Conservation (phyloP, 2,888 invertebrate species). For the Eristalis pertinax region DNA sequence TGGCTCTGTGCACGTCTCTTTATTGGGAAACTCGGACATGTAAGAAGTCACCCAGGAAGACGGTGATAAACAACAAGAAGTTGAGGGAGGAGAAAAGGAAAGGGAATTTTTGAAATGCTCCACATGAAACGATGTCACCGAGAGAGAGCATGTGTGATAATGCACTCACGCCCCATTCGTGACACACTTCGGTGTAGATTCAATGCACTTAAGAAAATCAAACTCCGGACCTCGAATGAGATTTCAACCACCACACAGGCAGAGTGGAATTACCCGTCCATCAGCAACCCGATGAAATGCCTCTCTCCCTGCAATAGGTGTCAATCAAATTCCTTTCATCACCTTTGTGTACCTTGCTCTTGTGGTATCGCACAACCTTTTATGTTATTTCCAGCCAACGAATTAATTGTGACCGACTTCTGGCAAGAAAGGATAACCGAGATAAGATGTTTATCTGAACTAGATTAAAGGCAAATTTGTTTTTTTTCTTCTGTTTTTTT, state of each 20-base stretch:
- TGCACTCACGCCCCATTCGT: slow-evolving; percentile 51
- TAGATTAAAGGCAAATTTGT: slow-evolving; percentile 72
- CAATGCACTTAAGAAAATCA: slow-evolving; percentile 23
- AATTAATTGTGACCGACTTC: slow-evolving; percentile 71
- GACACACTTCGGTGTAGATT: slow-evolving; percentile 50
- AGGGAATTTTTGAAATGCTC: slow-evolving; percentile 51
- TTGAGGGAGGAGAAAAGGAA: slow-evolving; percentile 20
- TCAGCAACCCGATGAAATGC: background rate
- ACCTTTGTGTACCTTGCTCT: slow-evolving; percentile 43
- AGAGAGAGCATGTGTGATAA: slow-evolving; percentile 16
- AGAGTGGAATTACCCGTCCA: slow-evolving; percentile 20
- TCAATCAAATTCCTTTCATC: slow-evolving; percentile 72
- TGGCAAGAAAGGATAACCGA: slow-evolving; percentile 71
- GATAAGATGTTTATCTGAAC: slow-evolving; percentile 73
- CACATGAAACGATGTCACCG: slow-evolving; percentile 36
- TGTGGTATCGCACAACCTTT: background rate
- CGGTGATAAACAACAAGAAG: background rate
- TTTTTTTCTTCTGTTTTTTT: slow-evolving; percentile 24
- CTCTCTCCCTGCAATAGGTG: slow-evolving; percentile 38
- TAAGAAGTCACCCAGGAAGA: slow-evolving; percentile 11
- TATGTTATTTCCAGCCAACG: slow-evolving; percentile 35
- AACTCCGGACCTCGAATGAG: slow-evolving; percentile 2
- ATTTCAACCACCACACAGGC: slow-evolving; percentile 21
- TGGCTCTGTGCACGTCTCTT: slow-evolving; percentile 14
- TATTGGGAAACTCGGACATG: slow-evolving; percentile 43